Evolutionary conservation across 37 sponge, comb jelly and placozoan genomes (phyloP), one percentile per base, ranked within the genome.

Genomic region (Oopsacas minuta): DNA sequence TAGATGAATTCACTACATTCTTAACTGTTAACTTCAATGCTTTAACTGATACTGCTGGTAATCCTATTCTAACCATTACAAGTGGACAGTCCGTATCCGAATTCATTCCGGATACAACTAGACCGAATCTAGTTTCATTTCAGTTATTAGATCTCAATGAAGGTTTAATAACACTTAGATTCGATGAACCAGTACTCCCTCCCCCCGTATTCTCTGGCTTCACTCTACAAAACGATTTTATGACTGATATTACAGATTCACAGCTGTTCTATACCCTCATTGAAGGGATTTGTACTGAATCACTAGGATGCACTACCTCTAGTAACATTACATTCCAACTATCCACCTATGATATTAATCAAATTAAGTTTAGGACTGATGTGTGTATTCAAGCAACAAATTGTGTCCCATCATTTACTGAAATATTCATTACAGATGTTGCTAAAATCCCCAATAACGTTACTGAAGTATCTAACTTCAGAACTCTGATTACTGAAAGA

Each of bases 151-250:
- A 92, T 84, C 52, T 91, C 82, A 87, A 92, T 37, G 84, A 36
- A 81, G 93, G 91, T 17, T 5, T 75, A 1, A 32, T 91, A 8
- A 83, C 88, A 15, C 61, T 95, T 23, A 52, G 38, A 0, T 95
- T 95, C 88, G 87, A 92, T 52, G 93, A 95, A 81, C 90, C 90
- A 36, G 90, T 92, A 0, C 88, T 90, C 1, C 42, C 83, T 81
- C 37, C 20, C 20, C 81, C 88, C n/a, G 87, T 39, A 10, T 37
- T 85, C 28, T 36, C 37, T 22, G 83, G 86, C 25, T 88, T 94
- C 37, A 87, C 94, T 23, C 52, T 94, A 22, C 94, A 94, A 81
- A 89, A 87, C 81, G 37, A 61, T 12, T 61, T 61, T 12, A 7
- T 61, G 22, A 61, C 75, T 61, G 75, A 61, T n/a, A 61, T 25